phyloP scores from a whole-genome alignment of 2,888 invertebrate genomes.

The Melanostoma scalare region DNA sequence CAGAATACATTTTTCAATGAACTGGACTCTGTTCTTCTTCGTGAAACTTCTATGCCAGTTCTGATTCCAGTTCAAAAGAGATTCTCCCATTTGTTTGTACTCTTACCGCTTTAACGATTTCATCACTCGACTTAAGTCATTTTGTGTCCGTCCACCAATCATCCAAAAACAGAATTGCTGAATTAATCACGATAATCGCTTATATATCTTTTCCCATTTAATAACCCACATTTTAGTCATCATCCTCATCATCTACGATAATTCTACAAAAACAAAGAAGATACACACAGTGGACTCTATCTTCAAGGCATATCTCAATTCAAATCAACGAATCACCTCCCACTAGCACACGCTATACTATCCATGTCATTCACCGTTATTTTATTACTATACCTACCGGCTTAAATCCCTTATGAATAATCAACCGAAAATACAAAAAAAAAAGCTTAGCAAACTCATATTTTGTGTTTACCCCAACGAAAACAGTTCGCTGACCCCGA shows the following conservation, averaged over 20 bases:
- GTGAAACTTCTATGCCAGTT: too few relatives aligned
- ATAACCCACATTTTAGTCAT: neutral
- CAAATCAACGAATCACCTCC: slow-evolving; percentile 25
- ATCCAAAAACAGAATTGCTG: neutral
- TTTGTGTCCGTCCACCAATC: neutral
- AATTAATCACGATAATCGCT: neutral
- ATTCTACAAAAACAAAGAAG: neutral
- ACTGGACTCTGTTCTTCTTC: too few relatives aligned
- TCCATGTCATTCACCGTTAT: slow-evolving; percentile 44
- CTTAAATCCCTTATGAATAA: slow-evolving; percentile 63
- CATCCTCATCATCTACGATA: neutral
- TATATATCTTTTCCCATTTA: neutral
- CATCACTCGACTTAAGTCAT: too few relatives aligned
- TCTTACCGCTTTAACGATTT: too few relatives aligned
- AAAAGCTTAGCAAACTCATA: slow-evolving; percentile 47
- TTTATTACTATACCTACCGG: slow-evolving; percentile 24
- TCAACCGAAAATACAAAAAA: slow-evolving; percentile 24
- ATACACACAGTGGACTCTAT: neutral
- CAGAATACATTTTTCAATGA: too few relatives aligned
- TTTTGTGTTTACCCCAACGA: slow-evolving; percentile 46
- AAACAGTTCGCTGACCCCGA: slow-evolving; percentile 69
- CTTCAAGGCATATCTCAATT: slow-evolving; percentile 11
- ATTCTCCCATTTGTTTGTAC: too few relatives aligned
- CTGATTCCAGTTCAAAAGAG: too few relatives aligned
- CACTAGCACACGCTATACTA: slow-evolving; percentile 9